Evolutionary conservation across 23 tunicate species (phyloP).

Genomic region (Aplidium turbinatum): DNA sequence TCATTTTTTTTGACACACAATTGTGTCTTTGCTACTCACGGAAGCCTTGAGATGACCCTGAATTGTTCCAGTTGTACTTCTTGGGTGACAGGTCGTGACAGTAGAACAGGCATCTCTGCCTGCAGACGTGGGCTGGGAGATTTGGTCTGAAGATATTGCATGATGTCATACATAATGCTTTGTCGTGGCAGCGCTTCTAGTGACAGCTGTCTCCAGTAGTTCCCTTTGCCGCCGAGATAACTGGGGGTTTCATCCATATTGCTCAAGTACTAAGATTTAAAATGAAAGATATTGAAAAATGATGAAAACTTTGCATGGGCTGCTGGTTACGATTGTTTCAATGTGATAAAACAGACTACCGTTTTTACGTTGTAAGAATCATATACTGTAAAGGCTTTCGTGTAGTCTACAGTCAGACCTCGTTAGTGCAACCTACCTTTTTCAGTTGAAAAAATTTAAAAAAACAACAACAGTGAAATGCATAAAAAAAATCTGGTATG

Average conservation of each 20-base stretch:
- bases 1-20: background rate
- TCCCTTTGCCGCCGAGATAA: conserved; percentile 90
- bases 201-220: conserved; percentile 91
- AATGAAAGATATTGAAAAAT: too few species aligned
- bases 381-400: too few species aligned
- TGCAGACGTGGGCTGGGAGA: conserved; percentile 72
- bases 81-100: conserved; percentile 87
- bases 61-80: conserved; percentile 81
- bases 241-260: conserved; percentile 87
- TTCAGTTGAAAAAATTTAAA: too few species aligned
- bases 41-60: conserved; percentile 68
- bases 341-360: too few species aligned
- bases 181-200: conserved; percentile 83
- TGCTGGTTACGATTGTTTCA: too few species aligned
- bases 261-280: conserved; percentile 85
- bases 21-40: too few species aligned
- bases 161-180: conserved; percentile 88
- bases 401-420: too few species aligned
- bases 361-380: too few species aligned
- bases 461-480: too few species aligned
- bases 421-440: too few species aligned
- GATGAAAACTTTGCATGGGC: too few species aligned
- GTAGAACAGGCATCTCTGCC: conserved; percentile 69
- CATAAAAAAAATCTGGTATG: too few species aligned
- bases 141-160: conserved; percentile 75